Percentiles rank a stretch among this genome's conserved stretches.
Conservation (phyloP, 2,113 vertebrate species). For the Epinephelus cyanopodus region DNA sequence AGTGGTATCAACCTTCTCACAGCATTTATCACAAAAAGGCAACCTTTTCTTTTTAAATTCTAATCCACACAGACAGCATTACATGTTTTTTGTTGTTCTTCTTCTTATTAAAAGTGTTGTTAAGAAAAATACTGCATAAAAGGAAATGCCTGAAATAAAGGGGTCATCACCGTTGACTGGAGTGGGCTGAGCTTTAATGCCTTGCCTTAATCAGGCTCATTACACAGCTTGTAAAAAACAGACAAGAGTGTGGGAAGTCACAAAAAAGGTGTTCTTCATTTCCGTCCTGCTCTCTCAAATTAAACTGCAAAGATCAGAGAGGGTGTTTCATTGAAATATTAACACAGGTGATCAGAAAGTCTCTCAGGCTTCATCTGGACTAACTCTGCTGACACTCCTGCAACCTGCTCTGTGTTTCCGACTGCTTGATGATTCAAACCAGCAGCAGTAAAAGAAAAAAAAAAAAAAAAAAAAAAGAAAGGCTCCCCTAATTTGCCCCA, state of each 20-base stretch:
- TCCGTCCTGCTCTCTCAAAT: constrained; percentile 62
- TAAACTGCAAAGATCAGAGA: constrained; percentile 74
- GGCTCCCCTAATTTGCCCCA: constrained; percentile 71
- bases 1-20: not conserved
- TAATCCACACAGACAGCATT: not conserved
- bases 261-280: constrained; percentile 77
- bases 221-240: constrained; percentile 69
- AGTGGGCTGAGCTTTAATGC: constrained; percentile 7
- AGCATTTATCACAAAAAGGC: not conserved
- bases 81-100: not conserved
- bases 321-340: constrained; percentile 73
- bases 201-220: constrained; percentile 54
- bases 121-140: not conserved
- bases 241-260: constrained; percentile 71
- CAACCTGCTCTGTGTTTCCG: constrained; percentile 64
- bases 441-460: constrained; percentile 40
- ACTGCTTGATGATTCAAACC: constrained; percentile 72
- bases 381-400: constrained; percentile 72
- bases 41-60: not conserved
- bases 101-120: not conserved
- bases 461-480: constrained; percentile 39
- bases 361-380: constrained; percentile 70
- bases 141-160: not conserved
- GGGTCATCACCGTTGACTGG: not conserved
- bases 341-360: constrained; percentile 71